Evolutionary conservation across 2,888 invertebrate genomes (phyloP), one percentile per base, ranked within the genome.

Genomic region (Rambutsinella grinnellia): DNA sequence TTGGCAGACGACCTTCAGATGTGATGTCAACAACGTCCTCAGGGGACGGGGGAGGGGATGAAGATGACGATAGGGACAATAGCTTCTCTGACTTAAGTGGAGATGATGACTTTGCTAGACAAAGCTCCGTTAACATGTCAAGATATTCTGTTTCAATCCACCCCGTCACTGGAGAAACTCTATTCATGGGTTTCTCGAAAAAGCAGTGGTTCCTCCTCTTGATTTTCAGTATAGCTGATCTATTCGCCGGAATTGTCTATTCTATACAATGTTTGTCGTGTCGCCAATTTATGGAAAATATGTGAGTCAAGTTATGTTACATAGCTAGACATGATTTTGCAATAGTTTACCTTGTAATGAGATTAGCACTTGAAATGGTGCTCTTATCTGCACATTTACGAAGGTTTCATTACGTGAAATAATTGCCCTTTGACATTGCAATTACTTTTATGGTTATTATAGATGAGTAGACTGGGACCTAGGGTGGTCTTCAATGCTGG

Each of bases 191-290:
- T 6, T 93, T 93, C 85, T 90, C 92, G 0, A 90, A 88, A 85
- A 88, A 93, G 84, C 94, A 94, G 87, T 93, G 93, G 92, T 87
- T 92, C 84, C 94, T 93, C 1, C 88, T 94, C 61, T 88, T 93
- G 54, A 92, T 93, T 56, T 93, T 94, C 85, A 91, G 93, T 23
- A 90, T 94, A 80, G 93, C 93, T n/a, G 93, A 94, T 87, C 94
- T 94, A 87, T 93, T 93, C 85, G 93, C 93, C 86, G 94, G 94
- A 2, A 91, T 94, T 79, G 94, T 94, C 87, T 93, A 94, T 1
- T 94, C 94, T 0, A 87, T 94, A 1, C 94, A 94, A 85, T 94
- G 94, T 2, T 94, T 94, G 0, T 94, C 94, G 86, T 94, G 94
- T 94, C 94, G 82, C 95, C 95, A 0, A 84, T 95, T n/a, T 94